Evolutionary conservation across 2,888 invertebrate species (phyloP).

Genomic region (Mellilla xanthometata): DNA sequence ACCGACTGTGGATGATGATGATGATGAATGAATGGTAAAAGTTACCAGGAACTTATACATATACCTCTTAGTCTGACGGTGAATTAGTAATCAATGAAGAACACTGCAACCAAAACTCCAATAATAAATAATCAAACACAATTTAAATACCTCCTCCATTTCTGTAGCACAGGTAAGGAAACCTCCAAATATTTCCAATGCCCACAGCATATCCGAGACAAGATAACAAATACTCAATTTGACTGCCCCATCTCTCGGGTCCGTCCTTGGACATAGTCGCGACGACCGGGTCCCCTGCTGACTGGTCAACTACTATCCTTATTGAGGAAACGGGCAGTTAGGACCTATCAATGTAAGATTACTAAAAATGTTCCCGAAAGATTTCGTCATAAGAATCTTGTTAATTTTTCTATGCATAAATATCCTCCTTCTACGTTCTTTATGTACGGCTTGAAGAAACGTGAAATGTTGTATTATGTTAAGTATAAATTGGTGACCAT

Average conservation of each 20-base stretch:
- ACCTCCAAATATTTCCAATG: constrained; percentile 93
- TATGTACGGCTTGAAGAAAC: no score
- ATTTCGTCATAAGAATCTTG: no score
- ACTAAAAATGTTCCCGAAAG: not conserved
- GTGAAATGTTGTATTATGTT: no score
- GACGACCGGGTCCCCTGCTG: constrained; percentile 34
- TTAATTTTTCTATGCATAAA: no score
- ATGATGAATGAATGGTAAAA: no score
- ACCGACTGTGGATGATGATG: no score
- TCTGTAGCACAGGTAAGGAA: constrained; percentile 93
- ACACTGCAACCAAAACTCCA: no score
- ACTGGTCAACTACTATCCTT: constrained; percentile 33
- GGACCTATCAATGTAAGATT: not conserved
- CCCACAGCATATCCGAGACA: constrained; percentile 93
- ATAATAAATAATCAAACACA: not conserved
- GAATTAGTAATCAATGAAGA: no score
- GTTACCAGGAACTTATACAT: no score
- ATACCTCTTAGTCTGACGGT: no score
- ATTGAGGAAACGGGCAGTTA: constrained; percentile 55
- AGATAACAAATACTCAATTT: constrained; percentile 90
- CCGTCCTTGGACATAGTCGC: constrained; percentile 53
- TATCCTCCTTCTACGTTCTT: no score
- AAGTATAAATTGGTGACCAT: no score
- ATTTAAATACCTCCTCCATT: constrained; percentile 89
- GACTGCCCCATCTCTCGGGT: constrained; percentile 87